A percentile compares a stretch with the other conserved stretches of the same genome.
Conservation (phyloP, 2,113 vertebrate species). For the Alethe diademata region DNA sequence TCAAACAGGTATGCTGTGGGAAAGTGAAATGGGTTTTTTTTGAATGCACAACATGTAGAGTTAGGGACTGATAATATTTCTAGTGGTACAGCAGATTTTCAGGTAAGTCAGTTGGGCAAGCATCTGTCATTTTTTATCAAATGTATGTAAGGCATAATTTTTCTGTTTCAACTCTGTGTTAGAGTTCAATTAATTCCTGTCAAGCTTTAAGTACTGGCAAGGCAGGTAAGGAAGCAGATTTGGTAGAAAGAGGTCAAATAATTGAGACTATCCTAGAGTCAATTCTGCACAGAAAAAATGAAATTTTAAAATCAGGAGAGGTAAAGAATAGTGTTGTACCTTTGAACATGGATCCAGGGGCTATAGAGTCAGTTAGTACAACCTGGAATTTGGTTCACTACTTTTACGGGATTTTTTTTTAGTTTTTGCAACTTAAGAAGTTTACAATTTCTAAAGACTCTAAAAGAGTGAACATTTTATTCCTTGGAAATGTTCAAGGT, state of each 20-base stretch:
- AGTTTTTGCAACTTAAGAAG: background rate
- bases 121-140: background rate
- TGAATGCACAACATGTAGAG: background rate
- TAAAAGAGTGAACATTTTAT: background rate
- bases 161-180: background rate
- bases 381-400: background rate
- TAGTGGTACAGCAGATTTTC: background rate
- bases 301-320: background rate
- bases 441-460: background rate
- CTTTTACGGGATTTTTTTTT: rapidly evolving
- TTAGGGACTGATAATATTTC: background rate
- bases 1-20: background rate
- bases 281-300: background rate
- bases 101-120: background rate
- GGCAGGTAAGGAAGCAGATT: background rate
- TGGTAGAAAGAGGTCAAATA: background rate
- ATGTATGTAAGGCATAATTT: background rate
- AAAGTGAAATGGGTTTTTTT: background rate
- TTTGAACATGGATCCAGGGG: background rate
- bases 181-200: background rate
- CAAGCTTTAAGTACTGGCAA: background rate
- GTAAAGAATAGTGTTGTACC: background rate
- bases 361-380: background rate
- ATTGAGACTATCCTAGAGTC: background rate
- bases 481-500: background rate